These are phyloP conservation scores for Drosophila kambysellisi DNA, from an alignment of 2,888 invertebrate species.

Conservation along the genomic window DNA sequence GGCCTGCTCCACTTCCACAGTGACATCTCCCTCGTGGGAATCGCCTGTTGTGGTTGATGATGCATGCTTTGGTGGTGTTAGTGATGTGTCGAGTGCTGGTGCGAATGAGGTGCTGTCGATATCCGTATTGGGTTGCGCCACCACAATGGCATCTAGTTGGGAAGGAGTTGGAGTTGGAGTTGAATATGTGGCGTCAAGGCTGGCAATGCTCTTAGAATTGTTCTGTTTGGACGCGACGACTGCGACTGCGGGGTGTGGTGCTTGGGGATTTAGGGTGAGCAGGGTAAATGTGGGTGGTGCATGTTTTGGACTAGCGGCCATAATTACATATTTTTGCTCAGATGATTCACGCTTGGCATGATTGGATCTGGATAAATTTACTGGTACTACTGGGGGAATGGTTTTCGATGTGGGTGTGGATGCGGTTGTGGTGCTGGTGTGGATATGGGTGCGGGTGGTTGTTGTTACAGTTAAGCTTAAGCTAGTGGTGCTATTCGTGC, in stretches of 20 bases:
- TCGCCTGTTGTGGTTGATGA: slow-evolving; percentile 43
- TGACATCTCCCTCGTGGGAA: slow-evolving; percentile 47
- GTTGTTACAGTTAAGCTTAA: slow-evolving; percentile 38
- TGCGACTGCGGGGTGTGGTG: not conserved
- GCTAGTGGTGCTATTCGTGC: slow-evolving; percentile 32
- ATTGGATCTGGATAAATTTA: slow-evolving; percentile 32
- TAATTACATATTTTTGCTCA: slow-evolving; percentile 53
- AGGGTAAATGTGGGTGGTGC: slow-evolving; percentile 62
- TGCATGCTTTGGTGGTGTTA: slow-evolving; percentile 72
- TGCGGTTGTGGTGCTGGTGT: slow-evolving; percentile 20
- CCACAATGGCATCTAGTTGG: slow-evolving; percentile 84
- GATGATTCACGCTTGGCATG: slow-evolving; percentile 53
- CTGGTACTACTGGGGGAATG: slow-evolving; percentile 49
- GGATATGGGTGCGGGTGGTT: slow-evolving; percentile 21
- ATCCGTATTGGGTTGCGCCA: slow-evolving; percentile 72
- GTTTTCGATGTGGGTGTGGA: slow-evolving; percentile 16
- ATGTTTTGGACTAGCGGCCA: slow-evolving; percentile 59
- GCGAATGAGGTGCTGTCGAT: slow-evolving; percentile 55
- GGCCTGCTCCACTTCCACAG: slow-evolving; percentile 80
- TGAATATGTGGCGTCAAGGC: slow-evolving; percentile 75
- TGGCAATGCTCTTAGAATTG: slow-evolving; percentile 65
- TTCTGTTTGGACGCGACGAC: slow-evolving; percentile 37
- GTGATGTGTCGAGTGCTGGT: slow-evolving; percentile 66
- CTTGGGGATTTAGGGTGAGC: slow-evolving; percentile 58
- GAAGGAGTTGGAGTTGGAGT: slow-evolving; percentile 82